A percentile compares a stretch with the other conserved stretches of the same genome.
Conservation (phyloP, 2,888 invertebrate genomes). For the Metacarcinus magister region DNA sequence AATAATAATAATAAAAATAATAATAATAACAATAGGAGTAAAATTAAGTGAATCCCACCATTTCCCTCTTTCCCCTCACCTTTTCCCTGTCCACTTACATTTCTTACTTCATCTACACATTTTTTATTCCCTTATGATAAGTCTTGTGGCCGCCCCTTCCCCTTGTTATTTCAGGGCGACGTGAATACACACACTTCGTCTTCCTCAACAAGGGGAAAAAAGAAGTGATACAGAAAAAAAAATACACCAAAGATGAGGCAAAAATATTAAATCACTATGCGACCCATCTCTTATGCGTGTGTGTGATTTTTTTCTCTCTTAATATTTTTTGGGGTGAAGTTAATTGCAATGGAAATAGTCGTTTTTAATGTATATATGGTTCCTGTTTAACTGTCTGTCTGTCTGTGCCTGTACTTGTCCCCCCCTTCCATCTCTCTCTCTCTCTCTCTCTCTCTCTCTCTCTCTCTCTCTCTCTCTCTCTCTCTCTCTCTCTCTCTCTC, state of each 20-base stretch:
- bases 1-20: background rate
- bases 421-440: background rate
- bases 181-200: conserved; percentile 33
- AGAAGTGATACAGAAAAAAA: background rate
- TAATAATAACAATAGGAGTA: background rate
- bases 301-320: background rate
- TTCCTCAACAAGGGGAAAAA: background rate
- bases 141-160: background rate
- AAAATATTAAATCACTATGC: conserved; percentile 1
- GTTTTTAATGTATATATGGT: background rate
- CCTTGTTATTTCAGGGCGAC: conserved; percentile 9
- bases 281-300: background rate
- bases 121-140: background rate
- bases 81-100: conserved; percentile 17
- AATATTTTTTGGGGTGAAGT: background rate
- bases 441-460: conserved; percentile 11
- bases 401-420: background rate
- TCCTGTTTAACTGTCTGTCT: background rate
- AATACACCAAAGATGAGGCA: background rate
- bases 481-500: conserved; percentile 46
- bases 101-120: background rate
- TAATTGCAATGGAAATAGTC: background rate
- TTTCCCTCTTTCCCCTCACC: background rate
- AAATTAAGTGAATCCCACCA: background rate
- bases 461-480: conserved; percentile 48